Evolutionary conservation across 2,113 vertebrate species (phyloP).

Genomic region (Silurus asotus): DNA sequence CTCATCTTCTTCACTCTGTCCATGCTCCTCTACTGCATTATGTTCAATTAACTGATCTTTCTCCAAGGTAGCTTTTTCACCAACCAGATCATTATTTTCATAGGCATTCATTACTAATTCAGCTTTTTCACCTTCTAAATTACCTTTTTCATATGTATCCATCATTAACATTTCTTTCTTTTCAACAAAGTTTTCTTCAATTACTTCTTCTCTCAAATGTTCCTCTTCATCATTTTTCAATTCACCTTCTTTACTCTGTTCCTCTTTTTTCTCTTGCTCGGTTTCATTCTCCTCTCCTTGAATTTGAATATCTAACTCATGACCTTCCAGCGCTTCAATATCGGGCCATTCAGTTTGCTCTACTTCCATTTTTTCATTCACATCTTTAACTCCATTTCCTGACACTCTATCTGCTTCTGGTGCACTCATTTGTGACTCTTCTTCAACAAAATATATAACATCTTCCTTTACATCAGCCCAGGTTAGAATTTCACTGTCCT

Average conservation of each 20-base stretch:
- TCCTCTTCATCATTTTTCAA: background rate
- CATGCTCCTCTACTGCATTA: constrained; percentile 44
- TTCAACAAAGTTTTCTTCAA: background rate
- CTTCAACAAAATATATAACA: constrained; percentile 37
- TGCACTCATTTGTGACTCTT: constrained; percentile 36
- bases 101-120: background rate
- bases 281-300: constrained; percentile 8
- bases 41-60: constrained; percentile 29
- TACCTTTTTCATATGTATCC: background rate
- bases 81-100: background rate
- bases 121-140: constrained; percentile 3
- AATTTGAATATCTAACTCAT: background rate
- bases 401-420: constrained; percentile 12
- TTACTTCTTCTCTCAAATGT: background rate
- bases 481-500: constrained; percentile 31
- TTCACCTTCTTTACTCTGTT: background rate
- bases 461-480: constrained; percentile 36
- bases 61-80: constrained; percentile 8
- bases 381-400: background rate
- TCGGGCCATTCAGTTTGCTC: background rate
- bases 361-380: background rate
- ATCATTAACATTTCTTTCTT: background rate
- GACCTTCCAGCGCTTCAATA: background rate
- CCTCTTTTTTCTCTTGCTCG: background rate
- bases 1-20: constrained; percentile 57